Percentiles rank a stretch among this genome's conserved stretches.
Evolutionary conservation across 2,888 invertebrate genomes (phyloP).

Genomic region (Bhutanitis thaidina): DNA sequence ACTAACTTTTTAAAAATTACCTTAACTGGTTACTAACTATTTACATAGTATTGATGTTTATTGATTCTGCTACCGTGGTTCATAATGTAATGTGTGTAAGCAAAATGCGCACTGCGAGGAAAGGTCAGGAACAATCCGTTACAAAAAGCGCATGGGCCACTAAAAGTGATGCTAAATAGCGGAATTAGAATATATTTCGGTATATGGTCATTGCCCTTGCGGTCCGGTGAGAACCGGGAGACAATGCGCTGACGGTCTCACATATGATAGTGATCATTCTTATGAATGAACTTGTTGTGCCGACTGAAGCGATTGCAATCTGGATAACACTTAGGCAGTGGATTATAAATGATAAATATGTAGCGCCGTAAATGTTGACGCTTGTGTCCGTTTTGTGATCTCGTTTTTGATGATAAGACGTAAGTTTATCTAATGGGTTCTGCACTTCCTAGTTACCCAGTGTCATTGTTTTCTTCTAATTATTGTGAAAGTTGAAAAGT

Average conservation of each 20-base stretch:
- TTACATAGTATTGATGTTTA: no score
- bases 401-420: background rate
- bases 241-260: constrained; percentile 42
- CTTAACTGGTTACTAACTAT: no score
- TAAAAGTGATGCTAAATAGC: constrained; percentile 14
- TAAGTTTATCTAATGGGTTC: background rate
- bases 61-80: no score
- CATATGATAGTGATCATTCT: constrained; percentile 49
- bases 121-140: constrained; percentile 12
- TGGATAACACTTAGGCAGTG: constrained; percentile 47
- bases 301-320: constrained; percentile 37
- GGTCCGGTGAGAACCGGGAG: constrained; percentile 38
- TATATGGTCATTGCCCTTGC: constrained; percentile 35
- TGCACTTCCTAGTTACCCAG: background rate
- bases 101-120: background rate
- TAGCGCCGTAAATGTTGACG: background rate
- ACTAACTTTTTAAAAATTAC: no score
- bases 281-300: constrained; percentile 42
- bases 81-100: constrained; percentile 7
- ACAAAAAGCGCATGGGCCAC: constrained; percentile 7
- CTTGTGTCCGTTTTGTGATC: background rate
- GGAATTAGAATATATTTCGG: constrained; percentile 28
- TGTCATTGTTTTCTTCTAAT: background rate
- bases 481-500: no score
- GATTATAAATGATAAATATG: constrained; percentile 37